A percentile compares a stretch with the other conserved stretches of the same genome.
Conservation (phyloP, 2,113 vertebrate species). For the Caracal caracal region DNA sequence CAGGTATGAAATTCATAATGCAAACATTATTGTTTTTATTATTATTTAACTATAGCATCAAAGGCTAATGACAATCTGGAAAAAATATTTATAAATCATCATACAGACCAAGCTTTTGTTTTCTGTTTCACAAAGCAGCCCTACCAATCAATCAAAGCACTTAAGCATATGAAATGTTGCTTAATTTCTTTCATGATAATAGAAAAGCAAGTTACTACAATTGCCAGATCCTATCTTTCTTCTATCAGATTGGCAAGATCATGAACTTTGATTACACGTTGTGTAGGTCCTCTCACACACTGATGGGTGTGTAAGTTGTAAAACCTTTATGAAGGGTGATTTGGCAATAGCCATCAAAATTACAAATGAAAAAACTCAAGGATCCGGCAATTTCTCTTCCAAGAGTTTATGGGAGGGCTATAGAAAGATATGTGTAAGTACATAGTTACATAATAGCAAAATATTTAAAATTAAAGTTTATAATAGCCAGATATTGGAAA, state of each 20-base stretch:
- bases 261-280: background rate
- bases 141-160: background rate
- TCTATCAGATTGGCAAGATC: background rate
- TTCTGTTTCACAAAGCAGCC: background rate
- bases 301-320: too few species aligned
- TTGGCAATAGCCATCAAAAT: background rate
- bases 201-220: background rate
- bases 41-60: background rate
- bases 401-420: background rate
- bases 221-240: background rate
- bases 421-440: background rate
- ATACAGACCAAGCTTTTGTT: background rate
- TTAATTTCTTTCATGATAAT: background rate
- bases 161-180: background rate
- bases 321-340: background rate
- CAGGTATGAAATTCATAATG: background rate
- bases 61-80: background rate
- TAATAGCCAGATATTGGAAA: background rate
- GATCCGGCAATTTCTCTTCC: background rate
- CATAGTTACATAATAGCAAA: background rate
- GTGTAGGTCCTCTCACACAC: background rate
- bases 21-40: background rate
- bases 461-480: background rate
- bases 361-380: background rate
- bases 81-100: background rate